Evolutionary conservation across 2,113 vertebrate species (phyloP), one percentile per base, ranked within the genome.

Genomic region (Sinocyclocheilus rhinocerous): DNA sequence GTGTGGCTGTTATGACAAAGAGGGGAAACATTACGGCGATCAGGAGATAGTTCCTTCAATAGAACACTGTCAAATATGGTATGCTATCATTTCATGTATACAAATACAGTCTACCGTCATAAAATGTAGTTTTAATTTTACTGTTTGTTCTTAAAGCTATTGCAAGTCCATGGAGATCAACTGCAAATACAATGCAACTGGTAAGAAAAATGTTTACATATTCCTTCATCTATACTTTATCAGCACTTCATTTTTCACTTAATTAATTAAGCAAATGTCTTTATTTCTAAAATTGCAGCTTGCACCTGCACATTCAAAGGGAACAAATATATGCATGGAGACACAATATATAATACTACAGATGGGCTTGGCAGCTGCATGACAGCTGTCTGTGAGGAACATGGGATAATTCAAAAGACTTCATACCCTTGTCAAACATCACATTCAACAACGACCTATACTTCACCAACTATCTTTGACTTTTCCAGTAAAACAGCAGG

Each of bases 311-410:
- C 61, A 85, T 98, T 97, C 5, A 87, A 91, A 0, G 95, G 95
- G 0, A 92, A 81, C 55, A 92, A 4, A n/a, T 96, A 95, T 90
- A 85, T 57, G 0, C 90, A 91, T 0, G 91, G 93, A 0, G 91
- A 93, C 0, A 87, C 93, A 42, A 92, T 98, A 86, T 98, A 98
- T 86, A 89, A 95, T 84, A 98, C 96, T 0, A 95, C 94, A 0
- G 96, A 98, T 8, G 97, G 97, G 26, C 92, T 84, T 1, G 96
- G 96, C 12, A 93, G 92, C 52, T 98, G 97, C 81, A 94, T 98
- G 48, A 93, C 85, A 0, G 97, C 96, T 77, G 88, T 13, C 36
- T 98, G 97, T 83, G 91, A 91, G 9, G 78, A 87, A 39, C 95
- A 96, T 1, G 96, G 97, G 76, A 95, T 93, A 0, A 90, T 96